Conservation (phyloP, 2,113 vertebrate species). For the Lasiurus cinereus region DNA sequence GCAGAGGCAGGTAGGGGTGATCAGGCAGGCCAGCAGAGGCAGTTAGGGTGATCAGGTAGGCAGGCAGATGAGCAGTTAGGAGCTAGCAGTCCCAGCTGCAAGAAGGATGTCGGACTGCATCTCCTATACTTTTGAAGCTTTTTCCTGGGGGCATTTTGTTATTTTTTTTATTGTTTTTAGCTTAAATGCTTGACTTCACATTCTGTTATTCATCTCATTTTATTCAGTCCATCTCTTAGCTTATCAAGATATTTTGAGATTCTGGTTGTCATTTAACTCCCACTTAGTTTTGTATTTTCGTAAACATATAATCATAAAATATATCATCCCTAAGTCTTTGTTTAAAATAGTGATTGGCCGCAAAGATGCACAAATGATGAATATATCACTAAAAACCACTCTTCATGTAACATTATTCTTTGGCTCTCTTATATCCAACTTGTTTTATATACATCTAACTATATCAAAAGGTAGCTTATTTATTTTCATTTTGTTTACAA, state of each 20-base stretch:
- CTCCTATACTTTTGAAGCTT: background rate
- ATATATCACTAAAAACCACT: background rate
- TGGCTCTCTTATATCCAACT: background rate
- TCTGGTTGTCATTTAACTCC: background rate
- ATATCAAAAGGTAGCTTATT: background rate
- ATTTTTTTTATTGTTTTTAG: conserved; percentile 10
- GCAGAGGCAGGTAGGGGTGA: no score
- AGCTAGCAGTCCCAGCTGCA: no score
- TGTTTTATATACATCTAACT: background rate
- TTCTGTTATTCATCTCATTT: conserved; percentile 6
- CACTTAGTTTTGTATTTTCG: background rate
- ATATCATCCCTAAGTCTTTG: background rate
- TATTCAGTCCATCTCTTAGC: background rate
- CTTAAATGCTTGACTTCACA: background rate
- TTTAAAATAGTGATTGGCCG: background rate
- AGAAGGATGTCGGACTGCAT: background rate
- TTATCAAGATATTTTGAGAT: background rate
- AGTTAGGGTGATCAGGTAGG: no score
- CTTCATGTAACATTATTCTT: background rate
- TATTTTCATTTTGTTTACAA: background rate
- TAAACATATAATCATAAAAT: background rate
- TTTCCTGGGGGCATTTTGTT: background rate
- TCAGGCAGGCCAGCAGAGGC: no score
- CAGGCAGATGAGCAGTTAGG: no score
- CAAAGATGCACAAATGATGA: background rate